Base-by-base conservation (phyloP, 2,888 invertebrate species). In the Pseudolycoriella hygida region DNA sequence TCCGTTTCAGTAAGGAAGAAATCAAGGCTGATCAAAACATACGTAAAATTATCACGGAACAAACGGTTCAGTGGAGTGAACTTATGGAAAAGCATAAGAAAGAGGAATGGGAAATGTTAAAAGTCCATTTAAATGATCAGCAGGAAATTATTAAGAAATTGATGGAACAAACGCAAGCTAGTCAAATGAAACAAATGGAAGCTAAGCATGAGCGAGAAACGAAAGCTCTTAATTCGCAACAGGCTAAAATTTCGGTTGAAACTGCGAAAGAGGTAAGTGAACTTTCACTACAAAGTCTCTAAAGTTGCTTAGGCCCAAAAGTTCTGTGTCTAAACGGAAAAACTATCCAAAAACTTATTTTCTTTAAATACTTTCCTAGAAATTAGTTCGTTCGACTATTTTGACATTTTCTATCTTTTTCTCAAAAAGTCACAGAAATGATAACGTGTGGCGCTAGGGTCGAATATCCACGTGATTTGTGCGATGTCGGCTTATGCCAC, bases 181-280 rank as follows among this genome's bases (percentile, higher is more conserved):
- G 73, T 11, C 93, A 93, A 65, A 74, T 90, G 64, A 92, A 93
- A 60, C 88, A 92, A 61, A 68, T 94, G 3, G 87, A 89, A 57
- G 80, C 75, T 5, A 83, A 87, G 57, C 92, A 93, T 60, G 92
- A 93, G 55, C 74, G 80, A 51, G 97, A 97, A 59, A 76, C 88
- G 58, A 98, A 97, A 62, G 96, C 97, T 51, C 78, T 98, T 76
- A 94, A 93, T 60, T 75, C 80, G 5, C 77, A 82, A 46, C 98
- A 98, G 67, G 93, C 96, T 3, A 94, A 93, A 69, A 79, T 87
- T 56, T 94, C 94, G 43, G 90, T 98, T 54, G 98, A 98, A 64
- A 94, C 96, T 17, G 88, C 88, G 60, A 89, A 89, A 67, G 90
- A 89, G 60, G 93, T 98, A 40, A n/a, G n/a, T n/a, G n/a, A n/a